Evolutionary conservation across 2,797 vertebrate genomes (phyloP).

Genomic region (Sebastes iracundus): DNA sequence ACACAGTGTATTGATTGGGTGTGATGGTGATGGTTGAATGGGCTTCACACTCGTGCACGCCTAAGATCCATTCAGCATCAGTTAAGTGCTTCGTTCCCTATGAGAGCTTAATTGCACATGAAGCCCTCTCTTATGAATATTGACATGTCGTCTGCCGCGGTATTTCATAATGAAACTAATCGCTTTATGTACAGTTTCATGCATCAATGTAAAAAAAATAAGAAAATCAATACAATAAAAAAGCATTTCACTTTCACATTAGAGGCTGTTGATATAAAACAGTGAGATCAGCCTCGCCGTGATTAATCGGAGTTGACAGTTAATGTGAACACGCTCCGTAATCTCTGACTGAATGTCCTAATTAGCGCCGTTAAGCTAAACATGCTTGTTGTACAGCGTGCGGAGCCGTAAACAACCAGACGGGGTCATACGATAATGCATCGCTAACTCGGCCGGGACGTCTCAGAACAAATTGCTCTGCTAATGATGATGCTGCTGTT

Average conservation of each 20-base stretch:
- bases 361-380: constrained; percentile 20
- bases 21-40: not conserved
- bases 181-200: not conserved
- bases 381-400: not conserved
- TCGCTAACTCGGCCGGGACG: not conserved
- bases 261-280: not conserved
- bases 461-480: not conserved
- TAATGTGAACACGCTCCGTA: not conserved
- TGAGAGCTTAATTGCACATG: not conserved
- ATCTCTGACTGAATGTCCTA: constrained; percentile 10
- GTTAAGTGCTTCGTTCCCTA: not conserved
- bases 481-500: not conserved
- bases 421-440: not conserved
- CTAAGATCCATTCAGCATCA: not conserved
- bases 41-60: not conserved
- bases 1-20: not conserved
- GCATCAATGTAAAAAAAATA: not conserved
- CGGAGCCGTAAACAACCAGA: not conserved
- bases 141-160: not conserved
- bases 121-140: not conserved
- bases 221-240: not conserved
- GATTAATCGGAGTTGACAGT: not conserved
- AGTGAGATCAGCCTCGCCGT: not conserved
- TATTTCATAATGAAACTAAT: not conserved
- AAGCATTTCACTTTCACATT: not conserved